phyloP scores from a whole-genome alignment of 2,888 invertebrate genomes.

The Julus scandinavius region DNA sequence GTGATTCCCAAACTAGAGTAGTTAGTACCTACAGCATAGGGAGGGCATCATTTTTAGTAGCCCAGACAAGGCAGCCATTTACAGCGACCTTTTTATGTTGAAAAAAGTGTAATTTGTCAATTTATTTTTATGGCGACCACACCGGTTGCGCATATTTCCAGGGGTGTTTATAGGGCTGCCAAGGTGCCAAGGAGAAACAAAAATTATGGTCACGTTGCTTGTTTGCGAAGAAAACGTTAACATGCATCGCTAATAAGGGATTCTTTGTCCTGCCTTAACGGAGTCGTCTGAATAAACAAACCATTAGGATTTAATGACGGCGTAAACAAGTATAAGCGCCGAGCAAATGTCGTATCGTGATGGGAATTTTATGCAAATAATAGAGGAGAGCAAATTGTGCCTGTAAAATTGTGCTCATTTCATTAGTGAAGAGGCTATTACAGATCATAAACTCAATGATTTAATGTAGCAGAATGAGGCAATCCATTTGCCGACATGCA shows the following conservation, averaged over 20 bases:
- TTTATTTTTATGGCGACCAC: constrained; percentile 18
- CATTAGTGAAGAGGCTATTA: constrained; percentile 11
- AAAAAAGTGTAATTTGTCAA: neutral
- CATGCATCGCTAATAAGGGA: constrained; percentile 18
- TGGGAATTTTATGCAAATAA: constrained; percentile 11
- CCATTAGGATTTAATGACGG: constrained; percentile 11
- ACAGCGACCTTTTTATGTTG: constrained; percentile 11
- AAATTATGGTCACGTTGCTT: constrained; percentile 11
- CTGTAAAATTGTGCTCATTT: constrained; percentile 18
- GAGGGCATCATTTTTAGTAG: neutral
- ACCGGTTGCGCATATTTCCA: constrained; percentile 11
- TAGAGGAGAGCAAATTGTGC: constrained; percentile 11
- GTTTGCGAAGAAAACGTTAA: neutral
- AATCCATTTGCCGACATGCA: constrained; percentile 18
- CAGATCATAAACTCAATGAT: constrained; percentile 18
- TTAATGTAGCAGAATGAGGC: constrained; percentile 18
- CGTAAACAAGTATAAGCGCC: neutral
- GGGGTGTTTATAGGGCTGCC: constrained; percentile 10
- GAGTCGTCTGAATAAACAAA: constrained; percentile 18
- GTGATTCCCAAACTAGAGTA: constrained; percentile 6
- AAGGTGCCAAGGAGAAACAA: neutral
- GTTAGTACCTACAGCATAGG: neutral
- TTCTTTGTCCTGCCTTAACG: constrained; percentile 11
- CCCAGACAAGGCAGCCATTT: neutral
- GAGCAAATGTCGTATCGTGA: constrained; percentile 1